Base-by-base conservation (phyloP, 2,888 invertebrate genomes). In the Hirtodrosophila duncani region DNA sequence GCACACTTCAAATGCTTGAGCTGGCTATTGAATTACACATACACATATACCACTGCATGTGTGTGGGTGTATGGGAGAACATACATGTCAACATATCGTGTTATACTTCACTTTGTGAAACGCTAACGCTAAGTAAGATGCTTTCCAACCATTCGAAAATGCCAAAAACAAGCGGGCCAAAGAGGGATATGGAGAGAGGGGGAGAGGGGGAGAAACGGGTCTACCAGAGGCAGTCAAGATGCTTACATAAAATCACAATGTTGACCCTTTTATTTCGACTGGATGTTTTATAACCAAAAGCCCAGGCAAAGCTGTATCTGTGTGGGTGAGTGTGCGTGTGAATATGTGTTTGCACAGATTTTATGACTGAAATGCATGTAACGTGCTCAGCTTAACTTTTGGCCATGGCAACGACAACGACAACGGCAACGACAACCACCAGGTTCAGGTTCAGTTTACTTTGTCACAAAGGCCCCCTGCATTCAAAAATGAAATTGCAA, bases 251-350 rank as follows among this genome's bases (percentile, higher is more conserved):
- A 62, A 44, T 63, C 59, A 50, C 43, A 67, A 50, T 65, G 53
- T 67, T 66, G 60, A 66, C 69, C 72, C 57, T 58, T 77, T 77
- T 62, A 72, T 50, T 59, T 63, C 44, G 46, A 34, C 50, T 53
- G 52, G 41, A 60, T 51, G 46, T 55, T 57, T 44, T 53, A 63
- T 49, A 45, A 24, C 41, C 45, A 9, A 27, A 34, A 20, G n/a
- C n/a, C n/a, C 20, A 36, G 43, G 21, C 36, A 26, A 9, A 45
- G 41, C 55, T 42, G 42, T 33, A 50, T 44, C 38, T 42, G 49
- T 34, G 52, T 43, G 31, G 48, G 58, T 42, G 41, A 56, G 59
- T 63, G n/a, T n/a, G n/a, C n/a, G 49, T 34, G 52, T 43, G 31
- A 48, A 58, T 42, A 43, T 53, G 59, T 63, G 43, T 49, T 42